A percentile compares a stretch with the other conserved stretches of the same genome.
phyloP scores from a whole-genome alignment of 2,797 vertebrate species.

The Pantherophis alleghaniensis region DNA sequence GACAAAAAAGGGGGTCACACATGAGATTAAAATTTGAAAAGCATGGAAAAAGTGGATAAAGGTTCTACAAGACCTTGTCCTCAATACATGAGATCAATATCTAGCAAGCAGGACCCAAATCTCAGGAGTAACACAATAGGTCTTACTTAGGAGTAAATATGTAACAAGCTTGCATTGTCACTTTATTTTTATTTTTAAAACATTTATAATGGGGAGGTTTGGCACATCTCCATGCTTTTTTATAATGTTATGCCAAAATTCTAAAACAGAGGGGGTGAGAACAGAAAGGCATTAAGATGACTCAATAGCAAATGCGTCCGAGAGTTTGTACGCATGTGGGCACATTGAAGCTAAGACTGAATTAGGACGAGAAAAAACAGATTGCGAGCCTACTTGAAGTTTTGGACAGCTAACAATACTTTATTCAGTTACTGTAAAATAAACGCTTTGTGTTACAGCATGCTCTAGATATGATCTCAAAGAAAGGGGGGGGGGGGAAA shows the following conservation, averaged over 20 bases:
- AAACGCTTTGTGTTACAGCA: constrained; percentile 57
- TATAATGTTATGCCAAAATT: neutral
- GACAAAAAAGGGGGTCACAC: no score
- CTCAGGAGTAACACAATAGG: no score
- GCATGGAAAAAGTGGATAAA: neutral
- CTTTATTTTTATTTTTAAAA: neutral
- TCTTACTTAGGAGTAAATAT: neutral
- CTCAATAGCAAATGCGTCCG: neutral
- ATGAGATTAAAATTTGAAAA: neutral
- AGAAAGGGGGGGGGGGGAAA: neutral
- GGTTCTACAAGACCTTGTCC: neutral
- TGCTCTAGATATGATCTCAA: constrained; percentile 51
- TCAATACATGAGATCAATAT: neutral
- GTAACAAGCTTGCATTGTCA: neutral
- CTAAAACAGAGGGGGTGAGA: neutral
- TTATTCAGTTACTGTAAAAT: constrained; percentile 55
- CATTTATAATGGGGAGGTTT: neutral
- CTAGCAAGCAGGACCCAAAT: neutral
- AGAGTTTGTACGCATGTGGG: neutral
- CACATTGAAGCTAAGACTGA: neutral
- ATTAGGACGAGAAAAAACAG: constrained; percentile 14
- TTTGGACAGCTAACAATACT: constrained; percentile 56
- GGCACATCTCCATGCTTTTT: constrained; percentile 15
- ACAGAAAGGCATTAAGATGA: constrained; percentile 18
- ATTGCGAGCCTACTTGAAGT: constrained; percentile 19